phyloP scores from a whole-genome alignment of 2,888 invertebrate species.

The Belgica antarctica region DNA sequence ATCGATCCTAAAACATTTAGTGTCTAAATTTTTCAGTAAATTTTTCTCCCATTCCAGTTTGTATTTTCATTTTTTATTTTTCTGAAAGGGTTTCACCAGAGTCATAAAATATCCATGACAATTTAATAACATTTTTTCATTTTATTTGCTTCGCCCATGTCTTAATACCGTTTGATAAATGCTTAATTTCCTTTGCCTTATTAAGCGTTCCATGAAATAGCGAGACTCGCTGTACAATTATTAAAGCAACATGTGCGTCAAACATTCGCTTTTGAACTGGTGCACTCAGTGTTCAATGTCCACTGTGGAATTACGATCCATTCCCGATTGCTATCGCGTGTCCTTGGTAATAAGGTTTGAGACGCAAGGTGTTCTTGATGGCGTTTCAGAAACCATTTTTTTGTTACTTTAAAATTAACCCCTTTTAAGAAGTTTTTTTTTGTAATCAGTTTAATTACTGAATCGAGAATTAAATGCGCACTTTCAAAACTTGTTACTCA shows the following conservation, averaged over 20 bases:
- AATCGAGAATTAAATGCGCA: conserved; percentile 34
- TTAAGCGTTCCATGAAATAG: conserved; percentile 15
- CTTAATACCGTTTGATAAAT: conserved; percentile 8
- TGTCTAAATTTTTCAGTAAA: too few species aligned
- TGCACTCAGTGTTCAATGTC: conserved; percentile 23
- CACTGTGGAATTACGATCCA: conserved; percentile 17
- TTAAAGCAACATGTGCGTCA: conserved; percentile 39
- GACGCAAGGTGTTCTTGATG: conserved; percentile 44
- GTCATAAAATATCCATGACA: conserved; percentile 41
- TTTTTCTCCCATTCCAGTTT: too few species aligned
- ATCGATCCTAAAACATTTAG: too few species aligned
- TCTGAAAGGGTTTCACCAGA: conserved; percentile 2
- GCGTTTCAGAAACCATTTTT: background rate
- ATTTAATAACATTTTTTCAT: conserved; percentile 42
- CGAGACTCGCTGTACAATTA: background rate
- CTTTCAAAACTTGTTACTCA: background rate
- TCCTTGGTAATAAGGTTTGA: conserved; percentile 30
- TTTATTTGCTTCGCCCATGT: background rate
- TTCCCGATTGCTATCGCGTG: conserved; percentile 39
- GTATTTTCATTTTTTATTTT: too few species aligned
- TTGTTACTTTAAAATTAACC: background rate
- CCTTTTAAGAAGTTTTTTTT: conserved; percentile 8
- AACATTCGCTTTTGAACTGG: background rate
- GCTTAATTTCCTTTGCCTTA: conserved; percentile 10
- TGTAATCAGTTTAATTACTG: conserved; percentile 39